Base-by-base conservation (phyloP, 1,140 invertebrate genomes). In the Zaprionus nigranus region DNA sequence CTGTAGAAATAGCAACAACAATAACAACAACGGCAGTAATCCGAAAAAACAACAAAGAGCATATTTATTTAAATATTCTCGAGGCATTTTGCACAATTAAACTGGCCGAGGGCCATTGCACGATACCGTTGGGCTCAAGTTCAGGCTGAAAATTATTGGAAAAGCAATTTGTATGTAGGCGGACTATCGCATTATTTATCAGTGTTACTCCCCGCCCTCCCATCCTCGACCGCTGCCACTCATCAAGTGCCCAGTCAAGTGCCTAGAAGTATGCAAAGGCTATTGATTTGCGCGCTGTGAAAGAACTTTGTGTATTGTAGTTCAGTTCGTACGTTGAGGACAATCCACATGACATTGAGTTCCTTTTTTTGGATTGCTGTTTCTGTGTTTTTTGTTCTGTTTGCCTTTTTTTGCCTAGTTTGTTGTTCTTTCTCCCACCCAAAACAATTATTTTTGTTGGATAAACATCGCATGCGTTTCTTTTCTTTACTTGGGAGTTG, bases 181-280 rank as follows among this genome's bases (percentile, higher is more conserved):
- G 20, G 20, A 4, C 60, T 71, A 75, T 72, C 66, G 57, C 59
- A 53, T 57, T 74, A 68, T 68, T 68, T 68, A 68, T 67, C 71
- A 74, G 58, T 12, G 12, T 12, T 20, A 2, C 6, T 17, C 9
- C 9, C 7, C 46, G 11, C 11, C 3, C 9, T 5, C 11, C 6
- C 20, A 5, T 2, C 17, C 46, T 20, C 9, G 0, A 20, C n/a
- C 13, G 0, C 38, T 6, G 2, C n/a, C 17, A 24, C 20, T 9
- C 9, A 9, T 12, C 13, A 24, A 56, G 13, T n/a, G 26, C 49
- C 15, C n/a, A 43, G 38, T 26, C 54, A 11, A 20, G 26, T 51
- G 66, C 66, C 66, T 68, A 68, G 56, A 68, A 68, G 66, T 70
- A 70, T 70, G 68, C 68, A 61, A 76, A 72, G 58, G 43, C 60